These are phyloP conservation scores for Trilocha varians DNA, from an alignment of 2,888 invertebrate species.

Conservation along the genomic window DNA sequence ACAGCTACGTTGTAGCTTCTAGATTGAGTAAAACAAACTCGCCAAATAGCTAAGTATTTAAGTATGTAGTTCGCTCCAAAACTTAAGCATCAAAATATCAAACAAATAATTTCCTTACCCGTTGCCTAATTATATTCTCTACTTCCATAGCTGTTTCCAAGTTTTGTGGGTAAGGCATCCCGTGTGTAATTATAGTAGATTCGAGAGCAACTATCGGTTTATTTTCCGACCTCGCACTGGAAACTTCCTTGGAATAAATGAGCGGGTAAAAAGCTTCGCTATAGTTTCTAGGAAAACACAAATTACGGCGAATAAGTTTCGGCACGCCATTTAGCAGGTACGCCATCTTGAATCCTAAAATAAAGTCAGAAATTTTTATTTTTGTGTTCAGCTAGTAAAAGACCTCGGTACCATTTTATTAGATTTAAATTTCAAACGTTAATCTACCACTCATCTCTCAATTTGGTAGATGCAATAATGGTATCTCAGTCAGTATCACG, in stretches of 20 bases:
- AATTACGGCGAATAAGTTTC: constrained; percentile 22
- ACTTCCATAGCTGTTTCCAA: constrained; percentile 87
- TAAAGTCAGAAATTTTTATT: too few relatives aligned
- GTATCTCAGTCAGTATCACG: too few relatives aligned
- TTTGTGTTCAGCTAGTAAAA: too few relatives aligned
- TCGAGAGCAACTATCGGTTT: constrained; percentile 94
- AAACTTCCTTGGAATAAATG: constrained; percentile 76
- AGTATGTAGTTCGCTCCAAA: too few relatives aligned
- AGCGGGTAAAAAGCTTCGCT: constrained; percentile 24
- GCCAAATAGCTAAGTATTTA: too few relatives aligned
- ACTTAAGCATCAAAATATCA: not conserved
- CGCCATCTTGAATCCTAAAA: constrained; percentile 40
- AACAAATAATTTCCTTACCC: constrained; percentile 57
- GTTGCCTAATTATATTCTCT: constrained; percentile 81
- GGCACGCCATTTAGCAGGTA: constrained; percentile 33
- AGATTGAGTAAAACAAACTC: too few relatives aligned
- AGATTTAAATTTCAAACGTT: too few relatives aligned
- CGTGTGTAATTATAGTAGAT: constrained; percentile 98
- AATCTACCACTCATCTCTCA: too few relatives aligned
- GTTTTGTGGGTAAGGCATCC: constrained; percentile 96
- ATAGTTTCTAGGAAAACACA: constrained; percentile 26
- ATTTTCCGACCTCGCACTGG: constrained; percentile 72
- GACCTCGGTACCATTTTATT: too few relatives aligned
- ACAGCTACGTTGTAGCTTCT: too few relatives aligned
- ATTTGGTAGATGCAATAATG: too few relatives aligned